A percentile compares a stretch with the other conserved stretches of the same genome.
Conservation (phyloP, 2,797 vertebrate genomes). For the Monodelphis domestica region DNA sequence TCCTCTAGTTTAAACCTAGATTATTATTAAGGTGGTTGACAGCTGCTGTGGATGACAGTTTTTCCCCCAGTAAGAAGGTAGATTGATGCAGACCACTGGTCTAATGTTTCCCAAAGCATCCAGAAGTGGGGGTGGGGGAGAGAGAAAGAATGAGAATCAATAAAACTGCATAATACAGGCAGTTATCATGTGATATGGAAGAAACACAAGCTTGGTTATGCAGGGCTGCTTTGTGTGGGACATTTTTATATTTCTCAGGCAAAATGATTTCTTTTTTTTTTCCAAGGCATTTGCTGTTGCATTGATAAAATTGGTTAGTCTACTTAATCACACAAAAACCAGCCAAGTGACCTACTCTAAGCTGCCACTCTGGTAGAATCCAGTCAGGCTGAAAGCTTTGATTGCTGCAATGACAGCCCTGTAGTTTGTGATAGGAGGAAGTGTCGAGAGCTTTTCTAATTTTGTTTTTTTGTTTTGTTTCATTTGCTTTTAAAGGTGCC, state of each 20-base stretch:
- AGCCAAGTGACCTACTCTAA: background rate
- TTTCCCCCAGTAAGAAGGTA: conserved; percentile 43
- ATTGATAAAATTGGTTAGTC: background rate
- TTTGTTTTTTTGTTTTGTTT: background rate
- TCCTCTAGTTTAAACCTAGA: conserved; percentile 26
- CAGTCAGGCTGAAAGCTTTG: conserved; percentile 31
- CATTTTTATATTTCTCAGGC: conserved; percentile 55
- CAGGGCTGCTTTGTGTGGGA: conserved; percentile 48
- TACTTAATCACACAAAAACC: background rate
- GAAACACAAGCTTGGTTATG: background rate
- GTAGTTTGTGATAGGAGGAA: conserved; percentile 22
- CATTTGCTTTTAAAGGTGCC: conserved; percentile 48
- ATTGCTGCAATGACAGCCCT: background rate
- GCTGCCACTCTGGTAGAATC: background rate
- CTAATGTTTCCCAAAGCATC: conserved; percentile 48
- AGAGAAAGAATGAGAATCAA: conserved; percentile 40
- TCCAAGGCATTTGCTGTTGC: background rate
- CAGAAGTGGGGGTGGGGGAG: background rate
- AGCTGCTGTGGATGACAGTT: conserved; percentile 34
- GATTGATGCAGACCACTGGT: conserved; percentile 52
- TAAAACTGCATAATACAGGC: conserved; percentile 3
- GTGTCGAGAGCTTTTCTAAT: background rate
- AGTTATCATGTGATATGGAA: background rate
- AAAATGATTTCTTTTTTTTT: background rate
- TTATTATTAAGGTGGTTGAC: conserved; percentile 45